phyloP scores from a whole-genome alignment of 2,113 vertebrate genomes.

The Alouatta palliata region DNA sequence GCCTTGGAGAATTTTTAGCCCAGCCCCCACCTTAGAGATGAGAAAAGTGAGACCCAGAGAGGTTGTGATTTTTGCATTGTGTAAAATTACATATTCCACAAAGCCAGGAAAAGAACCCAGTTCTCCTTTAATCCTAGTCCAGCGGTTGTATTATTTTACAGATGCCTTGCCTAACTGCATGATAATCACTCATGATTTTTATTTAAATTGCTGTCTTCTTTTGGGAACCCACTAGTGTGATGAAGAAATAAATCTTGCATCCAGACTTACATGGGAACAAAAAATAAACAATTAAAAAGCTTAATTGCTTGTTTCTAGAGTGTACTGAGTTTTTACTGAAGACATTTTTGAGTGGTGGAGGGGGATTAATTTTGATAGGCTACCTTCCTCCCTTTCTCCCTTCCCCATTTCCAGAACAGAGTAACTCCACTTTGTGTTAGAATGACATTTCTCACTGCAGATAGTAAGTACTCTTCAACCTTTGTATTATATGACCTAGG shows the following conservation, averaged over 20 bases:
- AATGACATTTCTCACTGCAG: neutral
- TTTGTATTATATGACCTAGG: neutral
- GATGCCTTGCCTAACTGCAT: slow-evolving; percentile 52
- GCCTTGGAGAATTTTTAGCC: neutral
- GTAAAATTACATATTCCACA: slow-evolving; percentile 68
- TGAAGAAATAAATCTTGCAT: slow-evolving; percentile 16
- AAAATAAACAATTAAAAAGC: neutral
- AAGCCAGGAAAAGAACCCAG: slow-evolving; percentile 63
- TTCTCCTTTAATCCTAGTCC: slow-evolving; percentile 63
- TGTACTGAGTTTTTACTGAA: neutral
- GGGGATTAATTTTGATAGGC: neutral
- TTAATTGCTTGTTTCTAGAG: neutral
- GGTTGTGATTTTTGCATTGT: slow-evolving; percentile 60
- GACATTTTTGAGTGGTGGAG: slow-evolving; percentile 1
- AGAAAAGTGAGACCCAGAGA: slow-evolving; percentile 19
- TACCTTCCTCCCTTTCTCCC: neutral
- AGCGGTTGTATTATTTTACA: slow-evolving; percentile 67
- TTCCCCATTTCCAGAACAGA: neutral
- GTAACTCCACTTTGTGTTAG: neutral
- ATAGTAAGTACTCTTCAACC: neutral
- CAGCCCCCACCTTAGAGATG: slow-evolving; percentile 29
- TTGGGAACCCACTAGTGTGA: neutral
- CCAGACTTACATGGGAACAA: neutral
- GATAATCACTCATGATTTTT: slow-evolving; percentile 51
- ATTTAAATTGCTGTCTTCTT: slow-evolving; percentile 50